Percentiles rank a stretch among this genome's conserved stretches.
phyloP scores from a whole-genome alignment of 2,113 vertebrate species.

The Chrysemys picta region DNA sequence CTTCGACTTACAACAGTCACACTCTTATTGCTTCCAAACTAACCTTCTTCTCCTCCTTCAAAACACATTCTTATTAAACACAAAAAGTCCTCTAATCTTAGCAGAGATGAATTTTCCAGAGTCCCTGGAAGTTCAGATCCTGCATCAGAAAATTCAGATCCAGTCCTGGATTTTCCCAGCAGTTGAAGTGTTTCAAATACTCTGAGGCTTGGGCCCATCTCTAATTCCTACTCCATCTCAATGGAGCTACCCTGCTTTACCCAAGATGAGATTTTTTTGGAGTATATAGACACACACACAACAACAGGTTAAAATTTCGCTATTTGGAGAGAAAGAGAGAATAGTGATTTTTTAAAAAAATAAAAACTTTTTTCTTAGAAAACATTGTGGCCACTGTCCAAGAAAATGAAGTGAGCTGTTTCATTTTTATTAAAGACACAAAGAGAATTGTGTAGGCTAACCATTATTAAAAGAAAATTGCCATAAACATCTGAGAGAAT shows the following conservation, averaged over 20 bases:
- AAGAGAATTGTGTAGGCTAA: not conserved
- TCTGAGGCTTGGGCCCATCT: not conserved
- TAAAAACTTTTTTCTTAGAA: not conserved
- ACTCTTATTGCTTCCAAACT: not conserved
- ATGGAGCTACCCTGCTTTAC: not conserved
- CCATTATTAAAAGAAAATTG: not conserved
- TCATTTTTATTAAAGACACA: not conserved
- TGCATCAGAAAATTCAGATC: rapidly evolving
- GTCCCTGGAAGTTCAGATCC: not conserved
- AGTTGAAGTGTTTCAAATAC: not conserved
- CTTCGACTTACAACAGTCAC: not conserved
- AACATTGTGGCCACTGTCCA: not conserved
- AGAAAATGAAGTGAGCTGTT: not conserved
- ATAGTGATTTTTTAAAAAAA: not conserved
- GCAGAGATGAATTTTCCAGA: not conserved
- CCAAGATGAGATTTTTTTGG: not conserved
- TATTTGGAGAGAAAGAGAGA: not conserved
- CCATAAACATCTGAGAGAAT: not conserved
- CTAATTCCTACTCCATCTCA: not conserved
- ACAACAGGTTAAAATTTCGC: not conserved
- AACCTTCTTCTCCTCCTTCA: not conserved
- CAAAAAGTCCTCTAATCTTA: not conserved
- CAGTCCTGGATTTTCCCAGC: not conserved
- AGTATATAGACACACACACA: not conserved
- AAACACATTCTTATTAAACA: not conserved